These are phyloP conservation scores for Conops quadrifasciatus DNA, from an alignment of 2,888 invertebrate species.

Conservation along the genomic window DNA sequence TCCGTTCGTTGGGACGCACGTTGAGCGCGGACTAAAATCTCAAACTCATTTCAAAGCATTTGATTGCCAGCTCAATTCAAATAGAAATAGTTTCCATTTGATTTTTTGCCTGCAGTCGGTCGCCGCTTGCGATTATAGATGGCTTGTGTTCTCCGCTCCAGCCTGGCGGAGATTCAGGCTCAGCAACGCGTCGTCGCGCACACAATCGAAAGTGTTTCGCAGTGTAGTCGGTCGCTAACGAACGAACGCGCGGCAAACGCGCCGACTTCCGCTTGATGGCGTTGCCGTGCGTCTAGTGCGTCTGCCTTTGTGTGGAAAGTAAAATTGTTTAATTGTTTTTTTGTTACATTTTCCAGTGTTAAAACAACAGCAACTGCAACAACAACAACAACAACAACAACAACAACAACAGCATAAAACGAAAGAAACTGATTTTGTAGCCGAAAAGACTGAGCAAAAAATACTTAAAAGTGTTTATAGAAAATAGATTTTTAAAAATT, in stretches of 20 bases:
- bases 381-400: not conserved
- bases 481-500: not conserved
- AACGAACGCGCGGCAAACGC: too few species aligned
- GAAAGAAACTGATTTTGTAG: not conserved
- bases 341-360: not conserved
- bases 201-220: too few species aligned
- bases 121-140: too few species aligned
- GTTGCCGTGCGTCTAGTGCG: not conserved
- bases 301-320: not conserved
- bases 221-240: too few species aligned
- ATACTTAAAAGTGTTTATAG: constrained; percentile 17
- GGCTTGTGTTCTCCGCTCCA: not conserved
- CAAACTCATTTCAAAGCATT: constrained; percentile 12
- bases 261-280: too few species aligned
- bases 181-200: not conserved
- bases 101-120: not conserved
- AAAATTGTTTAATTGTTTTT: not conserved
- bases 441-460: constrained; percentile 32
- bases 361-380: not conserved
- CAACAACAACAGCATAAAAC: not conserved
- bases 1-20: constrained; percentile 66
- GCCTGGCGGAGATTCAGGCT: not conserved
- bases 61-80: constrained; percentile 3
- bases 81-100: not conserved
- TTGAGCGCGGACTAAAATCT: constrained; percentile 58